A percentile compares a stretch with the other conserved stretches of the same genome.
These are phyloP conservation scores for Sphenopsis melanotis DNA, from an alignment of 2,797 vertebrate species.

Conservation along the genomic window DNA sequence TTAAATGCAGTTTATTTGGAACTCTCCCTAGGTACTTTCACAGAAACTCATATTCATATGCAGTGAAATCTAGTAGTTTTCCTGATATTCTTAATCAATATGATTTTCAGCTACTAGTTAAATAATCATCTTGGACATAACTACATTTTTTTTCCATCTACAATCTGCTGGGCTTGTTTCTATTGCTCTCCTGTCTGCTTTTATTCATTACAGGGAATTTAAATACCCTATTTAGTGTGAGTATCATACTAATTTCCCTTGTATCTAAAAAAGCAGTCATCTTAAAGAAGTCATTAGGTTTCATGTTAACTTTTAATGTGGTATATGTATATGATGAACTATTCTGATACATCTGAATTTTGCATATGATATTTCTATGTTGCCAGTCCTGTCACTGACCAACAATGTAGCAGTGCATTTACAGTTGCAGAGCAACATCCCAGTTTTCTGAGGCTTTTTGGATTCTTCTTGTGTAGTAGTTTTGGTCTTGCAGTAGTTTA, in stretches of 20 bases:
- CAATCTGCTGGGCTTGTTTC: not conserved
- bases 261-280: not conserved
- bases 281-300: not conserved
- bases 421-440: not conserved
- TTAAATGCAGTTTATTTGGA: not conserved
- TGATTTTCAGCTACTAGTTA: not conserved
- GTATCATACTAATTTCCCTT: not conserved
- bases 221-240: not conserved
- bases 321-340: not conserved
- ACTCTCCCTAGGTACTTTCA: not conserved
- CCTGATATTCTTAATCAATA: not conserved
- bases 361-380: not conserved
- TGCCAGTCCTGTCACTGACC: not conserved
- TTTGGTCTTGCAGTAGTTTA: not conserved
- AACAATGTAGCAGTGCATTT: not conserved
- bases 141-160: not conserved
- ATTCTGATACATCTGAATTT: not conserved
- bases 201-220: conserved; percentile 6
- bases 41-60: not conserved
- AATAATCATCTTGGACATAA: not conserved
- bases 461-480: not conserved
- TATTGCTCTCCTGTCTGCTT: not conserved
- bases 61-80: not conserved
- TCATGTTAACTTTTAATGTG: not conserved
- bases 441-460: not conserved